These are phyloP conservation scores for Channa striata DNA, from an alignment of 2,797 vertebrate genomes.

Conservation along the genomic window DNA sequence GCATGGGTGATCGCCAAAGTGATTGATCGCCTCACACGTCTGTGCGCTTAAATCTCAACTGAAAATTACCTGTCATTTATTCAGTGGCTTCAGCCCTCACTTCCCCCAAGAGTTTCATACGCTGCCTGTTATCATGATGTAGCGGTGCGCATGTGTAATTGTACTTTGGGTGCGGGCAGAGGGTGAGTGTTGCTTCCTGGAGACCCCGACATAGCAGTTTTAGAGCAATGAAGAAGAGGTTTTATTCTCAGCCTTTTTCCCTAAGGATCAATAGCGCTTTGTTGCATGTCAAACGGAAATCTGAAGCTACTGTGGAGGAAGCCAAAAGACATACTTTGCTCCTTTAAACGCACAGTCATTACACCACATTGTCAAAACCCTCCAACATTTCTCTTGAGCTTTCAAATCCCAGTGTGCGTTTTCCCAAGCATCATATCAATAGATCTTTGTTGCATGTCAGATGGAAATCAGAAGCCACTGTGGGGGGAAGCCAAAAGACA, in stretches of 20 bases:
- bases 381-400: constrained; percentile 37
- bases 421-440: constrained; percentile 69
- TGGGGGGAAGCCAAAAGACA: constrained; percentile 48
- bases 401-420: constrained; percentile 46
- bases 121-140: constrained; percentile 33
- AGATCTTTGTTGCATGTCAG: constrained; percentile 79
- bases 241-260: constrained; percentile 68
- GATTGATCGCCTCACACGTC: constrained; percentile 84
- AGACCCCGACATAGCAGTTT: constrained; percentile 44
- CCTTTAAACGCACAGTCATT: constrained; percentile 74
- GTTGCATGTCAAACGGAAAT: constrained; percentile 80
- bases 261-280: constrained; percentile 85
- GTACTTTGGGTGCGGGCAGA: constrained; percentile 19
- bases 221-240: constrained; percentile 46
- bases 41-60: constrained; percentile 75
- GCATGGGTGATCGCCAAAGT: constrained; percentile 83
- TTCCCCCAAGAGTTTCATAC: constrained; percentile 70
- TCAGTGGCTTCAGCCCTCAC: constrained; percentile 74
- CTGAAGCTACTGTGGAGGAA: constrained; percentile 73
- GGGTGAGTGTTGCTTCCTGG: constrained; percentile 25
- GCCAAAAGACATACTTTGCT: constrained; percentile 56
- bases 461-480: constrained; percentile 76
- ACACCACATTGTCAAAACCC: constrained; percentile 54
- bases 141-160: constrained; percentile 40
- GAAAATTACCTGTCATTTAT: constrained; percentile 90